These are phyloP conservation scores for Thymelicus sylvestris DNA, from an alignment of 2,888 invertebrate genomes.

Conservation along the genomic window DNA sequence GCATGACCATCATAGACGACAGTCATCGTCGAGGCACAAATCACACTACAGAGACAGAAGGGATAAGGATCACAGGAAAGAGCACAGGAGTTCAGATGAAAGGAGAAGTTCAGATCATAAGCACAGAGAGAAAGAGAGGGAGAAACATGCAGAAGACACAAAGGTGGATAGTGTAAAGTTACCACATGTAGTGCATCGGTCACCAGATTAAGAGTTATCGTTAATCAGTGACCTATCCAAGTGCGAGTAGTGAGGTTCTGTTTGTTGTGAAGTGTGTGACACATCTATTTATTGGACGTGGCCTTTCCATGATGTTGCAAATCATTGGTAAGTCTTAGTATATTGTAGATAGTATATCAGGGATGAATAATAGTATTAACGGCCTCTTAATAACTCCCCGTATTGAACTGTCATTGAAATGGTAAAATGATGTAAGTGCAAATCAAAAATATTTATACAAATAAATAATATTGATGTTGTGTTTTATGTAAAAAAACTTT, in stretches of 20 bases:
- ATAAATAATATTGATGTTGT: constrained; percentile 15
- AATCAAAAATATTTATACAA: constrained; percentile 26
- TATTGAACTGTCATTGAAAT: not conserved
- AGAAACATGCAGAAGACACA: constrained; percentile 49
- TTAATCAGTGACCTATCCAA: not conserved
- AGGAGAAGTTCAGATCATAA: constrained; percentile 57
- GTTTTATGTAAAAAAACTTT: constrained; percentile 19
- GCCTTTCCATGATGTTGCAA: not conserved
- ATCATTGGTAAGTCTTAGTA: constrained; percentile 21
- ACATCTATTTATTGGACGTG: not conserved
- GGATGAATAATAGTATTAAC: not conserved
- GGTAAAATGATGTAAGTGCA: constrained; percentile 12
- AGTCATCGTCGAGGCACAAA: constrained; percentile 71
- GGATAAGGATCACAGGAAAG: constrained; percentile 61
- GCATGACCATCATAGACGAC: constrained; percentile 65
- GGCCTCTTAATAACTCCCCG: too few relatives aligned
- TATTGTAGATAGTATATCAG: not conserved
- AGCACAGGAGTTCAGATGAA: constrained; percentile 61
- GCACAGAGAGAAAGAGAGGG: constrained; percentile 51
- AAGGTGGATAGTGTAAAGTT: constrained; percentile 55
- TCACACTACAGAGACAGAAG: constrained; percentile 63
- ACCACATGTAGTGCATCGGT: constrained; percentile 59
- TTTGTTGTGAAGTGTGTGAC: constrained; percentile 23
- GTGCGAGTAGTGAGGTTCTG: constrained; percentile 16
- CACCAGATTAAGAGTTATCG: constrained; percentile 15